Percentiles rank a stretch among this genome's conserved stretches.
These are phyloP conservation scores for Xenentodon cancila DNA, from an alignment of 2,797 vertebrate species.

Conservation along the genomic window DNA sequence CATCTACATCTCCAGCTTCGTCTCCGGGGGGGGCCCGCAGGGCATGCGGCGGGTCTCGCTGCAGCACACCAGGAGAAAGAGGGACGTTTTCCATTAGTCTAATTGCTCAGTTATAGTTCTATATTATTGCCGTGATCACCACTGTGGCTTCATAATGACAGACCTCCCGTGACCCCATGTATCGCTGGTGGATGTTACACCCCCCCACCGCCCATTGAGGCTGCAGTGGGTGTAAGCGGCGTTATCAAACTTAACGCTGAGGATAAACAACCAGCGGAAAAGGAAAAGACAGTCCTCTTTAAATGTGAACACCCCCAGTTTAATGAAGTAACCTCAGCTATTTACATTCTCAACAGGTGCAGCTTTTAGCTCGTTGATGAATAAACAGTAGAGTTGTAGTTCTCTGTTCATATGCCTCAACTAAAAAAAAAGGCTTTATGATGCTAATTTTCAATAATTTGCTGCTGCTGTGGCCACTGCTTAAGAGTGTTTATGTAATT, in stretches of 20 bases:
- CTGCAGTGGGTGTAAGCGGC: conserved; percentile 46
- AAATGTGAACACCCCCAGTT: conserved; percentile 58
- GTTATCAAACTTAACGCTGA: conserved; percentile 34
- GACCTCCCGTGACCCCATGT: conserved; percentile 66
- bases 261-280: conserved; percentile 40
- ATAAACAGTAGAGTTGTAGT: conserved; percentile 46
- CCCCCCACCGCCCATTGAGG: conserved; percentile 55
- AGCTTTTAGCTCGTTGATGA: conserved; percentile 59
- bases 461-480: conserved; percentile 64
- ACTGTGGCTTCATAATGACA: conserved; percentile 68
- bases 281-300: conserved; percentile 15
- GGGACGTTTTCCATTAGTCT: conserved; percentile 79
- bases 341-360: conserved; percentile 73
- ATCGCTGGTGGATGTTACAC: conserved; percentile 72
- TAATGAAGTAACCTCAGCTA: conserved; percentile 54
- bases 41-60: conserved; percentile 40
- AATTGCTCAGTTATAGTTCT: conserved; percentile 79
- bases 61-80: conserved; percentile 58
- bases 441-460: conserved; percentile 75
- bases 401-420: conserved; percentile 52
- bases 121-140: conserved; percentile 76
- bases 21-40: conserved; percentile 52
- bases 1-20: conserved; percentile 61
- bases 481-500: conserved; percentile 74
- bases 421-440: conserved; percentile 52